phyloP scores from a whole-genome alignment of 2,797 vertebrate species.

The Sebastes kiyomatsui region DNA sequence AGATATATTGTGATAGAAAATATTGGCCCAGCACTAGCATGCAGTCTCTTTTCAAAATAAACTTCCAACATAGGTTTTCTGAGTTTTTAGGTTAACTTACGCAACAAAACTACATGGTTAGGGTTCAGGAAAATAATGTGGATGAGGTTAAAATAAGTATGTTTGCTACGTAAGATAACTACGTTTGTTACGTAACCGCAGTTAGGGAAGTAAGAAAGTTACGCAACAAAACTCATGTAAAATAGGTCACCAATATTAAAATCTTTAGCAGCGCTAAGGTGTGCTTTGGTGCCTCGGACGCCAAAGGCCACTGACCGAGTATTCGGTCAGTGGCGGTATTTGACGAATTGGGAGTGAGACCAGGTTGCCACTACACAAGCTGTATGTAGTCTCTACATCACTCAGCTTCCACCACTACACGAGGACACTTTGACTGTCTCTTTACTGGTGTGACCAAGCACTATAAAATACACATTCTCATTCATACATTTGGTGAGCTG shows the following conservation, averaged over 20 bases:
- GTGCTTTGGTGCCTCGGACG: too few species aligned
- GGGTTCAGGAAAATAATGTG: neutral
- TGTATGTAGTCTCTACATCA: neutral
- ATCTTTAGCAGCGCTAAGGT: too few species aligned
- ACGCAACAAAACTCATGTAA: neutral
- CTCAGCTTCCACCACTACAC: neutral
- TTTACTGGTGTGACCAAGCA: neutral
- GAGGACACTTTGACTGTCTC: neutral
- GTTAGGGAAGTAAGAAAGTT: too few species aligned
- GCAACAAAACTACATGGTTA: neutral
- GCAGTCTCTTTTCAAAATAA: neutral
- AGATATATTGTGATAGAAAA: too few species aligned
- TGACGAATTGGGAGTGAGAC: too few species aligned
- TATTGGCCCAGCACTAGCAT: accelerated
- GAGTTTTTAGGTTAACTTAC: too few species aligned
- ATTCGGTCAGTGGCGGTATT: too few species aligned
- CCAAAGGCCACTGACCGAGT: too few species aligned
- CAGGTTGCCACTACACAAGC: neutral
- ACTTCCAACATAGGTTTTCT: neutral
- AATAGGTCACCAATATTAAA: too few species aligned
- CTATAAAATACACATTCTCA: conserved; percentile 2
- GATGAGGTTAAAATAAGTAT: neutral
- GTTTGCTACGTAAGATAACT: neutral
- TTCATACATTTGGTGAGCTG: conserved; percentile 20
- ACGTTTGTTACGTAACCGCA: neutral